Conservation (phyloP, 1,140 invertebrate species). For the Proales similis region DNA sequence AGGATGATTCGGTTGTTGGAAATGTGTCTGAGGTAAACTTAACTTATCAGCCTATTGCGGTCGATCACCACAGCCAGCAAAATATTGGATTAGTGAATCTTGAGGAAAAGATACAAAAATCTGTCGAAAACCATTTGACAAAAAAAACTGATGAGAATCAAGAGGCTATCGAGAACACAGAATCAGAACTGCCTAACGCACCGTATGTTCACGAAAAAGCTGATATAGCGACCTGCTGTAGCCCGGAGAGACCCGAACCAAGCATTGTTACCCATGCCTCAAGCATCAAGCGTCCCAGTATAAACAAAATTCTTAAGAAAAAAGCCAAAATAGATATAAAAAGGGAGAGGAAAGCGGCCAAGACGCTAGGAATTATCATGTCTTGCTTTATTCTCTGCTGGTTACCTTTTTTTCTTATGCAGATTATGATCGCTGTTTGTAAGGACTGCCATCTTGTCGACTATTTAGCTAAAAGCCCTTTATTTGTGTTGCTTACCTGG, state of each 20-base stretch:
- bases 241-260: background rate
- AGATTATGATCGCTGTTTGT: slow-evolving; percentile 46
- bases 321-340: slow-evolving; percentile 51
- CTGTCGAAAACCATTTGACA: no score
- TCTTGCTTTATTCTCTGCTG: slow-evolving; percentile 52
- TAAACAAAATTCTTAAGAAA: slow-evolving; percentile 10
- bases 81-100: no score
- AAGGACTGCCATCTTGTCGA: slow-evolving; percentile 15
- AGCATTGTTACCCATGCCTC: background rate
- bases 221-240: background rate
- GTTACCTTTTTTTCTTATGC: slow-evolving; percentile 53
- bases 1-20: no score
- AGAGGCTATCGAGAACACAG: no score
- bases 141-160: no score
- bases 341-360: slow-evolving; percentile 54
- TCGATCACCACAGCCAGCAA: no score
- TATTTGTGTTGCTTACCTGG: slow-evolving; percentile 41
- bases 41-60: no score
- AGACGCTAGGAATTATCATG: slow-evolving; percentile 54
- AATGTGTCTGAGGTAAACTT: no score
- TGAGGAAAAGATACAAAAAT: no score
- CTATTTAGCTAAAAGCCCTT: background rate
- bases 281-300: background rate
- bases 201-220: background rate
- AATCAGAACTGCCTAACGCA: background rate